Evolutionary conservation across 1,140 invertebrate species (phyloP).

Genomic region (Oryctes rhinoceros): DNA sequence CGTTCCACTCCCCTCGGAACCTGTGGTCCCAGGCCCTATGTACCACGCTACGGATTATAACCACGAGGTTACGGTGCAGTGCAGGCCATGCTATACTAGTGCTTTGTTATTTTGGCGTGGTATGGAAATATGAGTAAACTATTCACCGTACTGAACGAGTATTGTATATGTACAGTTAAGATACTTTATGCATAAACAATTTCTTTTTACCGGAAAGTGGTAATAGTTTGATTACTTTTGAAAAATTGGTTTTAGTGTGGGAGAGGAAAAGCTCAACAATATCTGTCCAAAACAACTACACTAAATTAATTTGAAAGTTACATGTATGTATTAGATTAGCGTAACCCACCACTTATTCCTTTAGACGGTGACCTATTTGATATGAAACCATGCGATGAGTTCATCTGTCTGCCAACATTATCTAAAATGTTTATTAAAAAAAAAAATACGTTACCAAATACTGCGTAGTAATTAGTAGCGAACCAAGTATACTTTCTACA

Average conservation of each 20-base stretch:
- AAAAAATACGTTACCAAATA: conserved; percentile 21
- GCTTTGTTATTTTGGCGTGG: conserved; percentile 24
- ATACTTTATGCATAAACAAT: not conserved
- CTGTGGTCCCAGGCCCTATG: conserved; percentile 59
- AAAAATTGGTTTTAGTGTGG: not conserved
- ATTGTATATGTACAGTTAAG: not conserved
- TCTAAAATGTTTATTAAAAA: conserved; percentile 38
- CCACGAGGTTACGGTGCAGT: conserved; percentile 49
- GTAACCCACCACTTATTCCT: conserved; percentile 38
- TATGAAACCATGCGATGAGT: conserved; percentile 35
- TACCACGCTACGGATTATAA: conserved; percentile 61
- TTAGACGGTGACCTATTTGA: conserved; percentile 13
- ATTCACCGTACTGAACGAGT: not conserved
- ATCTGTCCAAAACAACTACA: not conserved
- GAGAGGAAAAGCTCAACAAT: not conserved
- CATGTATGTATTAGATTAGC: conserved; percentile 1
- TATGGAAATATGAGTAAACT: not conserved
- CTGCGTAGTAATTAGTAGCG: conserved; percentile 8
- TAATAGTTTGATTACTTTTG: not conserved
- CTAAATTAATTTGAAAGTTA: conserved; percentile 11
- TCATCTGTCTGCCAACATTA: not conserved
- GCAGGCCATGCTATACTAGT: conserved; percentile 51
- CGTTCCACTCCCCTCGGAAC: conserved; percentile 57
- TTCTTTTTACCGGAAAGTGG: not conserved
- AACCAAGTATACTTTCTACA: conserved; percentile 11